A percentile compares a stretch with the other conserved stretches of the same genome.
These are phyloP conservation scores for Amazonetta brasiliensis DNA, from an alignment of 2,797 vertebrate species.

Conservation along the genomic window DNA sequence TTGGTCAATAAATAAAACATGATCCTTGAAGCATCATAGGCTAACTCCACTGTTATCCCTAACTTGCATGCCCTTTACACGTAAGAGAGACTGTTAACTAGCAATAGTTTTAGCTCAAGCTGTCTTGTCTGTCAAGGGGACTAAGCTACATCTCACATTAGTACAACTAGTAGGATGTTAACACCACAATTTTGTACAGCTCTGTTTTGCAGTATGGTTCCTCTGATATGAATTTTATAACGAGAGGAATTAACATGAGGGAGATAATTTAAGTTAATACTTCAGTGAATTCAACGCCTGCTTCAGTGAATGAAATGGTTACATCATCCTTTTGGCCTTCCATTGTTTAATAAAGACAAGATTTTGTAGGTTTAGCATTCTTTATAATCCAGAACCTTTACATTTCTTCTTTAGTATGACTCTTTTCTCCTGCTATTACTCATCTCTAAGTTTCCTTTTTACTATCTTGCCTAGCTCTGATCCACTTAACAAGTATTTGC, in stretches of 20 bases:
- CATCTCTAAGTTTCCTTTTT: constrained; percentile 42
- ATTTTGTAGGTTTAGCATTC: neutral
- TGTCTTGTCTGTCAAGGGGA: neutral
- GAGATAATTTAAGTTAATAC: neutral
- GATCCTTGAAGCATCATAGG: neutral
- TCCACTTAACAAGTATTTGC: constrained; percentile 10
- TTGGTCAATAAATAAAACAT: neutral
- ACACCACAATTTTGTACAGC: neutral
- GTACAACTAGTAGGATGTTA: neutral
- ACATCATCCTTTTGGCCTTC: neutral
- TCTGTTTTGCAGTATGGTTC: neutral
- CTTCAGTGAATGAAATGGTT: neutral
- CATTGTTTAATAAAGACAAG: neutral
- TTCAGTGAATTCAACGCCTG: neutral
- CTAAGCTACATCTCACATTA: neutral
- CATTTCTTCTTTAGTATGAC: neutral
- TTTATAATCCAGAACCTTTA: neutral
- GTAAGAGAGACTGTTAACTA: neutral
- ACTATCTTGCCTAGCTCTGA: neutral
- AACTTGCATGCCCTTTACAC: neutral
- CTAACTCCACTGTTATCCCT: neutral
- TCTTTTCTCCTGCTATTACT: constrained; percentile 35
- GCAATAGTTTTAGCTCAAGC: neutral
- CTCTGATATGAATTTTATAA: constrained; percentile 15
- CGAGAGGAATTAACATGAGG: constrained; percentile 17